phyloP scores from a whole-genome alignment of 2,888 invertebrate species.

The Morpho deidamia region DNA sequence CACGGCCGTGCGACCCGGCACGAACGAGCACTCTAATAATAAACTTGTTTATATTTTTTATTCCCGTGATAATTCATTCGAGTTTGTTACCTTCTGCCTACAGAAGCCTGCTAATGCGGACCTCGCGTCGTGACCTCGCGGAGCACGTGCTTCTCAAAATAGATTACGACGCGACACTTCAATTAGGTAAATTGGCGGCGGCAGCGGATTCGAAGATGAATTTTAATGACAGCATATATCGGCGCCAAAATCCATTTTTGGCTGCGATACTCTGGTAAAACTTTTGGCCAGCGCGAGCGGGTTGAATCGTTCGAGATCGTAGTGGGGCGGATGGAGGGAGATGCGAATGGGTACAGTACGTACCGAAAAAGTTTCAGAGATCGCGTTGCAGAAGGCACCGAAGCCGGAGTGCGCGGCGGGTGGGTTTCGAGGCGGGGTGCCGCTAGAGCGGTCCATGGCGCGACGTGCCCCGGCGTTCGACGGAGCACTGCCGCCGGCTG shows the following conservation, averaged over 20 bases:
- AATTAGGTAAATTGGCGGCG: constrained; percentile 30
- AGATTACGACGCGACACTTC: constrained; percentile 46
- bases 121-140: constrained; percentile 52
- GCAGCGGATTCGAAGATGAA: constrained; percentile 22
- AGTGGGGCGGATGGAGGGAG: not conserved
- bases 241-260: constrained; percentile 52
- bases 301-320: not conserved
- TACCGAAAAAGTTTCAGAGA: constrained; percentile 74
- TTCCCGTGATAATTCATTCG: constrained; percentile 58
- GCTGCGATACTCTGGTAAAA: constrained; percentile 31
- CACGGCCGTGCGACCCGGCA: constrained; percentile 75
- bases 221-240: constrained; percentile 32
- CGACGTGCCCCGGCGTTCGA: constrained; percentile 49
- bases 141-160: constrained; percentile 72
- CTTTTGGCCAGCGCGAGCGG: constrained; percentile 2
- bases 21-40: constrained; percentile 75
- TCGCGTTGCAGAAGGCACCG: constrained; percentile 74
- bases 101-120: constrained; percentile 34
- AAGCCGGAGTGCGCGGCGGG: constrained; percentile 58
- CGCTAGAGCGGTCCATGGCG: constrained; percentile 59
- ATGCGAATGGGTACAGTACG: constrained; percentile 37
- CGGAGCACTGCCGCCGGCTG: constrained; percentile 55
- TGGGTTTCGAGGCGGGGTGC: constrained; percentile 40
- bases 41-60: constrained; percentile 76
- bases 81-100: constrained; percentile 36